Evolutionary conservation across 2,113 vertebrate species (phyloP).

Genomic region (Narcine bancroftii): DNA sequence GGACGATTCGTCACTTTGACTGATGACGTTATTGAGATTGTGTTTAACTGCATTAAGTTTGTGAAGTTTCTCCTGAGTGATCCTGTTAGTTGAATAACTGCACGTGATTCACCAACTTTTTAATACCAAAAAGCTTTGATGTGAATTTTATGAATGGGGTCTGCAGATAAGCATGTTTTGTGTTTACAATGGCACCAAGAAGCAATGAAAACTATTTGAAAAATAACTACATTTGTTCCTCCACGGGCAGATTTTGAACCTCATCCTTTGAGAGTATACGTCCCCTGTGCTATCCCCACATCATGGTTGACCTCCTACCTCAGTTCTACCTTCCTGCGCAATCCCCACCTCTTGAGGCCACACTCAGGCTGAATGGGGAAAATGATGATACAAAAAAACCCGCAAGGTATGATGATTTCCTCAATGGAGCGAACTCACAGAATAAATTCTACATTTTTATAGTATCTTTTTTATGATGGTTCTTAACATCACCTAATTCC

Average conservation of each 20-base stretch:
- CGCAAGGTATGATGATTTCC: not conserved
- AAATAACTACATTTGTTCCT: not conserved
- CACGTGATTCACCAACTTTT: not conserved
- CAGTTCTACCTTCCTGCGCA: too few relatives aligned
- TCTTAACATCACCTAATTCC: too few relatives aligned
- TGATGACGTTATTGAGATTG: not conserved
- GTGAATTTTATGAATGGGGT: not conserved
- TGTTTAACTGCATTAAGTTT: not conserved
- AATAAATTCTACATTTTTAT: not conserved
- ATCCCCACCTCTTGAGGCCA: too few relatives aligned
- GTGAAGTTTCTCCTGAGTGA: not conserved
- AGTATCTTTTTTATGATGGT: too few relatives aligned
- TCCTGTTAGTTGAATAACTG: not conserved
- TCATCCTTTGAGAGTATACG: too few relatives aligned
- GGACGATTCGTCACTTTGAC: not conserved
- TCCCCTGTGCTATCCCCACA: too few relatives aligned
- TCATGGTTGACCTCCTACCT: too few relatives aligned
- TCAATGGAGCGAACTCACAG: not conserved
- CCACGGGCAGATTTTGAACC: not conserved
- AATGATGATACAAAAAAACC: not conserved
- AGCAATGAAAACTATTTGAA: not conserved
- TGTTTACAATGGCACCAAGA: too few relatives aligned
- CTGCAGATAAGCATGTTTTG: too few relatives aligned
- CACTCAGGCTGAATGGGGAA: too few relatives aligned
- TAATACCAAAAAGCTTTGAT: not conserved